These are phyloP conservation scores for Oplegnathus fasciatus DNA, from an alignment of 2,113 vertebrate species.

Conservation along the genomic window DNA sequence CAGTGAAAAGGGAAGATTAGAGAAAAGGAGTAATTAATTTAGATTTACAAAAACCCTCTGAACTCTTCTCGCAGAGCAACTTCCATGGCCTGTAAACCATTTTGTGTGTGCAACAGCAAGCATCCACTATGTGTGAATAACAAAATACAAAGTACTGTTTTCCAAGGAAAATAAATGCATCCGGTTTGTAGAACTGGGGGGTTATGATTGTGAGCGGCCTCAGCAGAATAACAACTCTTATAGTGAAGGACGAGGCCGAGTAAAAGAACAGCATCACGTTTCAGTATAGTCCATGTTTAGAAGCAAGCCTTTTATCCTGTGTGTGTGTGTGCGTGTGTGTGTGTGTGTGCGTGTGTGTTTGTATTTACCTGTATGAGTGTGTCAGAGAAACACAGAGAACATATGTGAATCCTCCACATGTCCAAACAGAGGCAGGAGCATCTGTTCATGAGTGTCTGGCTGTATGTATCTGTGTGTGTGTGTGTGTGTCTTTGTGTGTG, in stretches of 20 bases:
- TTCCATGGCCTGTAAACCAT: background rate
- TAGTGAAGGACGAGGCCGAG: background rate
- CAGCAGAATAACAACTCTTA: background rate
- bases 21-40: background rate
- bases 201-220: background rate
- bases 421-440: constrained; percentile 34
- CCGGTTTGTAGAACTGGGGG: background rate
- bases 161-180: background rate
- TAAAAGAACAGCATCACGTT: constrained; percentile 44
- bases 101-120: background rate
- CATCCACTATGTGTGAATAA: background rate
- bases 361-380: background rate
- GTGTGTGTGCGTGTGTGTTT: background rate
- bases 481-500: constrained; percentile 3
- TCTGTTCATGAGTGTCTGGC: constrained; percentile 26
- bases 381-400: constrained; percentile 9
- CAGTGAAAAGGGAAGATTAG: background rate
- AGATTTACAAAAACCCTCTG: background rate
- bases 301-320: background rate
- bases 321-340: constrained; percentile 13
- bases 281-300: background rate
- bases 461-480: background rate
- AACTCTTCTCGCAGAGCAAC: background rate
- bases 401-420: constrained; percentile 54
- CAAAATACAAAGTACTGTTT: background rate